Evolutionary conservation across 2,797 vertebrate genomes (phyloP).

Genomic region (Lutjanus argentimaculatus): DNA sequence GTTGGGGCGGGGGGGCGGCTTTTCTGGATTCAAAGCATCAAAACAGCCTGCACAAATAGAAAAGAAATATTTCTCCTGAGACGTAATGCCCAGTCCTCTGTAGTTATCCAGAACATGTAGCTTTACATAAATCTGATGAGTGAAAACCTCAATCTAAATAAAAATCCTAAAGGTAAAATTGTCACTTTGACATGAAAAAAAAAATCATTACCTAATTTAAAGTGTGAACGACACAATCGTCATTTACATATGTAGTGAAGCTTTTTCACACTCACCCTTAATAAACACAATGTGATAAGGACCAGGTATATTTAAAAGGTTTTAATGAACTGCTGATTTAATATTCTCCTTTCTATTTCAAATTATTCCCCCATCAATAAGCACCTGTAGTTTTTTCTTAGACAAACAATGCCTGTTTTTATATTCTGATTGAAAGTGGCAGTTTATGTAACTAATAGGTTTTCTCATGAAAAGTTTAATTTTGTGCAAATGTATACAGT

Average conservation of each 20-base stretch:
- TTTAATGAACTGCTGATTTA: slow-evolving; percentile 83
- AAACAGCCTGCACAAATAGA: slow-evolving; percentile 67
- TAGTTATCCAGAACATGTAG: slow-evolving; percentile 37
- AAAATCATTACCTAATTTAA: slow-evolving; percentile 81
- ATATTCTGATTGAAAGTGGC: not conserved
- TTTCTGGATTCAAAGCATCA: slow-evolving; percentile 76
- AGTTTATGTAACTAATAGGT: not conserved
- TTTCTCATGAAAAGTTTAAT: not conserved
- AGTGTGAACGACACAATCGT: slow-evolving; percentile 81
- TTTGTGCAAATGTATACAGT: not conserved
- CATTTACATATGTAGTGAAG: slow-evolving; percentile 76
- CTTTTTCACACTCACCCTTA: slow-evolving; percentile 77
- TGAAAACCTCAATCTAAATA: slow-evolving; percentile 37
- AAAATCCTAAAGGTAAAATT: slow-evolving; percentile 48
- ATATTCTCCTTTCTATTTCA: slow-evolving; percentile 64
- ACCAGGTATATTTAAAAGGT: slow-evolving; percentile 83
- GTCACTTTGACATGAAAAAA: slow-evolving; percentile 63
- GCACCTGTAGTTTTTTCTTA: slow-evolving; percentile 50
- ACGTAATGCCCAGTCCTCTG: slow-evolving; percentile 25
- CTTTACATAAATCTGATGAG: slow-evolving; percentile 31
- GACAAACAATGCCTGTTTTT: slow-evolving; percentile 20
- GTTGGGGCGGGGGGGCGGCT: slow-evolving; percentile 30
- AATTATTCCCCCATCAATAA: slow-evolving; percentile 68
- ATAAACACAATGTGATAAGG: slow-evolving; percentile 77
- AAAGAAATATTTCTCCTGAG: slow-evolving; percentile 66